Evolutionary conservation across 1,140 invertebrate genomes (phyloP).

Genomic region (Antheraea mylitta): DNA sequence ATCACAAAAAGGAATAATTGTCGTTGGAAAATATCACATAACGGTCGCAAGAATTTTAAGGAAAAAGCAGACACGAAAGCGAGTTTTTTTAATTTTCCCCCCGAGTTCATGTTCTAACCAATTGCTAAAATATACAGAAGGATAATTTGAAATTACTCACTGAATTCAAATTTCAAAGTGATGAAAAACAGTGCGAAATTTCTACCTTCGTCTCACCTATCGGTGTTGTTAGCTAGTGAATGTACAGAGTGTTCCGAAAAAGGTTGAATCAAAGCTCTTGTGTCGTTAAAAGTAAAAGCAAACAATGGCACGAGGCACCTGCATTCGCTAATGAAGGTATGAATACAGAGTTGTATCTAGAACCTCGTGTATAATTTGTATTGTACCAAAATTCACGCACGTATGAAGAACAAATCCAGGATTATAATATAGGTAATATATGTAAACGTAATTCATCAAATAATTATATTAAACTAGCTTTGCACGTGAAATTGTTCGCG

Average conservation of each 20-base stretch:
- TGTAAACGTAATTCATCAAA: no score
- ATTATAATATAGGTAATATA: no score
- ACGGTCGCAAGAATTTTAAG: no score
- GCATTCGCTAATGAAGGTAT: conserved; percentile 12
- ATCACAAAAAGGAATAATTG: no score
- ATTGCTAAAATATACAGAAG: not conserved
- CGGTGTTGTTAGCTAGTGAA: not conserved
- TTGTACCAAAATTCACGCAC: no score
- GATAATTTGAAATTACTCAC: not conserved
- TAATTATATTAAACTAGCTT: no score
- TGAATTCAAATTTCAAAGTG: not conserved
- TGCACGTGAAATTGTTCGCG: no score
- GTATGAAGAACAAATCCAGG: no score
- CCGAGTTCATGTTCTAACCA: no score
- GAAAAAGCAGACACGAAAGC: no score
- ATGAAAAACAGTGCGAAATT: conserved; percentile 6
- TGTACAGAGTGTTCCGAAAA: conserved; percentile 5
- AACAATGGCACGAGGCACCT: conserved; percentile 11
- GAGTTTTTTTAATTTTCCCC: no score
- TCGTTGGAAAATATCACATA: no score
- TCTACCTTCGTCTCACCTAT: not conserved
- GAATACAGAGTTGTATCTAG: not conserved
- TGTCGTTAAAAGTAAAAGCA: conserved; percentile 12
- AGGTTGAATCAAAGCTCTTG: not conserved
- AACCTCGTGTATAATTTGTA: not conserved